Evolutionary conservation across 2,113 vertebrate species (phyloP).

Genomic region (Cromileptes altivelis): DNA sequence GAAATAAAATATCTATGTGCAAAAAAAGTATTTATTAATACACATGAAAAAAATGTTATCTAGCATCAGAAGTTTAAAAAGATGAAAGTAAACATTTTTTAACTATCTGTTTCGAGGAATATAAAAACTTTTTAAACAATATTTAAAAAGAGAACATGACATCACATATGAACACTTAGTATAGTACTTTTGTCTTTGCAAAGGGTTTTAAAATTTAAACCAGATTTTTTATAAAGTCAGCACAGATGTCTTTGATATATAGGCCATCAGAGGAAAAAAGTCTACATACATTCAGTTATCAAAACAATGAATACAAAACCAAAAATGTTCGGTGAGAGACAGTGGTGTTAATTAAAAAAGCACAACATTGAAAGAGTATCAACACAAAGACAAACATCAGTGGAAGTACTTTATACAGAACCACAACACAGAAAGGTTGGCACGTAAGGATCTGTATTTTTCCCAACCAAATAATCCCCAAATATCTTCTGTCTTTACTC

Average conservation of each 20-base stretch:
- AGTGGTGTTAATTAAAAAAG: not conserved
- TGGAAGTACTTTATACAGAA: not conserved
- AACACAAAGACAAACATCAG: not conserved
- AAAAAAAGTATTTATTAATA: constrained; percentile 6
- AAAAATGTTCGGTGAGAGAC: not conserved
- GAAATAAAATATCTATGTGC: not conserved
- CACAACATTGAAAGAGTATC: not conserved
- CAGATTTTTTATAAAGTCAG: not conserved
- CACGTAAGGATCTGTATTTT: not conserved
- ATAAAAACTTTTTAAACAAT: not conserved
- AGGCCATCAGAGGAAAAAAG: not conserved
- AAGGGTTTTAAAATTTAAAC: not conserved
- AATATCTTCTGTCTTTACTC: not conserved
- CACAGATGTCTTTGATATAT: not conserved
- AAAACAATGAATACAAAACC: not conserved
- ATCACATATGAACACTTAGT: not conserved
- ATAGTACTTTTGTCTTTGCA: not conserved
- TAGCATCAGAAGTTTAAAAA: constrained; percentile 12
- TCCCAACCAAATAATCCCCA: not conserved
- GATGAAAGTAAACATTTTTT: not conserved
- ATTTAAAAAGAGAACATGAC: not conserved
- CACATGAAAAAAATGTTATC: not conserved
- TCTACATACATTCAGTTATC: not conserved
- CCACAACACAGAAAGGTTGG: not conserved
- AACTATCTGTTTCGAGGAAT: not conserved